Base-by-base conservation (phyloP, 2,113 vertebrate genomes). In the Dunckerocampus dactyliophorus region DNA sequence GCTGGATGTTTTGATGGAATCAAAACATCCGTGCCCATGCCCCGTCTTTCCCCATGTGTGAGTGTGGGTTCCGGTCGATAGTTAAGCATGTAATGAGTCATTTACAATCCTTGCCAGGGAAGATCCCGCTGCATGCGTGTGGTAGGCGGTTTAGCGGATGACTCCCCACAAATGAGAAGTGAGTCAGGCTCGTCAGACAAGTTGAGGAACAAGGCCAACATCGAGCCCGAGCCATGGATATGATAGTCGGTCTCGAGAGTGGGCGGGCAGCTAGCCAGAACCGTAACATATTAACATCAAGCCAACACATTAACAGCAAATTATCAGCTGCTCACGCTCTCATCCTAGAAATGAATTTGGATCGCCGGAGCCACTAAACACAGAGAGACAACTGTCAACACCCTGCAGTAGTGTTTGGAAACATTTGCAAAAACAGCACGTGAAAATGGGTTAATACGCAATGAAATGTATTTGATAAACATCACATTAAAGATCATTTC, bases 271-370 rank as follows among this genome's bases (percentile, higher is more conserved):
- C 67, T 61, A 37, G 82, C 87, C 84, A 83, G 77, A 59, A 59
- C 66, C 81, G 76, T 82, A 82, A 87, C 79, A 74, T 69, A 81
- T 83, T 86, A 80, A 77, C 75, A 82, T 84, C 77, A 84, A 82
- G 72, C 55, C 22, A 58, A 76, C 79, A 81, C 76, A 88, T 84
- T 81, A 82, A 82, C 72, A 82, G 76, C 81, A 82, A 86, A 84
- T 86, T 79, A 88, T 82, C 78, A 80, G 80, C 76, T 61, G 66
- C 77, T 84, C 2, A 43, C 39, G 54, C 61, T 62, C 81, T 75
- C 34, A 49, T 74, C 47, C 53, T 62, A 72, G 72, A 80, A 81
- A 85, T 77, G 49, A 74, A 76, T 84, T 77, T 72, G 74, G 75
- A 82, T 74, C 57, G 60, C 72, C 64, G 59, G 17, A 59, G 66